Base-by-base conservation (phyloP, 1,140 invertebrate genomes). In the Brachionus koreanus region DNA sequence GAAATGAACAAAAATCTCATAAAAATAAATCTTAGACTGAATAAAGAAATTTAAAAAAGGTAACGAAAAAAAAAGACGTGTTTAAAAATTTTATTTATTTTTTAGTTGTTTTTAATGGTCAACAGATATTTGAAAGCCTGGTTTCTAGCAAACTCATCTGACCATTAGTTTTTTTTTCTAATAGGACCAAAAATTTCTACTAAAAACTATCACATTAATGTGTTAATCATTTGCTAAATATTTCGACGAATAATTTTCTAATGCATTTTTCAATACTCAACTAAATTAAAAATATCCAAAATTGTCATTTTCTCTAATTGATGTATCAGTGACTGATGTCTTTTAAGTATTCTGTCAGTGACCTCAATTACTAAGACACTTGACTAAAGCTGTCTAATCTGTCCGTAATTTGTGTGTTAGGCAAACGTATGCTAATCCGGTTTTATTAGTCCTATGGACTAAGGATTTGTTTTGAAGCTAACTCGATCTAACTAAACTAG, bases 241-340 rank as follows among this genome's bases (percentile, higher is more conserved):
- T 10, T 10, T 33, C 63, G 63, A 65, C 63, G 63, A 65, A 65
- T 37, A 65, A 65, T 33, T 65, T 37, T 65, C 25, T 37, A 65
- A 65, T n/a, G 33, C 33, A 65, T 33, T 33, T 33, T 37, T 65
- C 63, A 65, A 65, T 23, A 65, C 63, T 65, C 25, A 65, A 57
- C 49, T 57, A 57, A 57, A 57, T 57, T 57, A 19, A 19, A 57
- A 57, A 57, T 57, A 33, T 65, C 63, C 63, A 65, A 65, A 65
- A 65, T 65, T 65, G 63, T 65, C 63, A 65, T 25, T 29, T 65
- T 65, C 29, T 65, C 25, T 65, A 35, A 33, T 16, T 65, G 25
- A 16, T 65, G 63, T 19, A 57, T 57, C 16, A 57, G 49, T 57
- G 19, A 57, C 19, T 23, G 49, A 57, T 57, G 49, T 19, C n/a